Conservation (phyloP, 2,797 vertebrate species). For the Urosaurus nigricauda region DNA sequence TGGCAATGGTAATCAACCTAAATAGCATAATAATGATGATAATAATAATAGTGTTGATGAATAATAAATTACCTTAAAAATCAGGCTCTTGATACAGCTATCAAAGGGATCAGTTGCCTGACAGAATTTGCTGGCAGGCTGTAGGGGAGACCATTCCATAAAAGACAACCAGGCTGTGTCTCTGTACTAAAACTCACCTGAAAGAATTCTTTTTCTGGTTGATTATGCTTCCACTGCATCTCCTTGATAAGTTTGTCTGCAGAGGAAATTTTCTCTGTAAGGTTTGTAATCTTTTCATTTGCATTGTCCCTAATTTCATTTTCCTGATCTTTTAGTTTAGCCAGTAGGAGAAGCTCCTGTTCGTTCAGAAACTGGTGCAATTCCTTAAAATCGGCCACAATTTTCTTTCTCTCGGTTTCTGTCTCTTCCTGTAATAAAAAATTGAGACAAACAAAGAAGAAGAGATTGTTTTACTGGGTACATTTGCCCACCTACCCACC, state of each 20-base stretch:
- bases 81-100: too few relatives aligned
- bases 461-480: not conserved
- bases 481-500: not conserved
- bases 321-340: slow-evolving; percentile 86
- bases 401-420: slow-evolving; percentile 84
- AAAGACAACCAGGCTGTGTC: too few relatives aligned
- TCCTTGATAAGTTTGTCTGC: not conserved
- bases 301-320: slow-evolving; percentile 81
- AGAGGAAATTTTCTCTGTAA: slow-evolving; percentile 76
- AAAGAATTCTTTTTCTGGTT: slow-evolving; percentile 1
- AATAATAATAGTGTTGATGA: too few relatives aligned
- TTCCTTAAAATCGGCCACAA: slow-evolving; percentile 86
- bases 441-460: too few relatives aligned
- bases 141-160: too few relatives aligned
- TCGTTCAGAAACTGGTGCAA: slow-evolving; percentile 87
- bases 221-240: not conserved
- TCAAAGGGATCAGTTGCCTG: too few relatives aligned
- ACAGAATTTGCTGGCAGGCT: too few relatives aligned
- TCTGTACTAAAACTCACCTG: not conserved
- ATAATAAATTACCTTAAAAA: too few relatives aligned
- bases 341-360: slow-evolving; percentile 85
- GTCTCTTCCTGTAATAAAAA: slow-evolving; percentile 64
- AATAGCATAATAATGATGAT: too few relatives aligned
- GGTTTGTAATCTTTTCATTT: slow-evolving; percentile 84
- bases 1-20: too few relatives aligned